A percentile compares a stretch with the other conserved stretches of the same genome.
Conservation (phyloP, 2,888 invertebrate genomes). For the Dolichopus griseipennis region DNA sequence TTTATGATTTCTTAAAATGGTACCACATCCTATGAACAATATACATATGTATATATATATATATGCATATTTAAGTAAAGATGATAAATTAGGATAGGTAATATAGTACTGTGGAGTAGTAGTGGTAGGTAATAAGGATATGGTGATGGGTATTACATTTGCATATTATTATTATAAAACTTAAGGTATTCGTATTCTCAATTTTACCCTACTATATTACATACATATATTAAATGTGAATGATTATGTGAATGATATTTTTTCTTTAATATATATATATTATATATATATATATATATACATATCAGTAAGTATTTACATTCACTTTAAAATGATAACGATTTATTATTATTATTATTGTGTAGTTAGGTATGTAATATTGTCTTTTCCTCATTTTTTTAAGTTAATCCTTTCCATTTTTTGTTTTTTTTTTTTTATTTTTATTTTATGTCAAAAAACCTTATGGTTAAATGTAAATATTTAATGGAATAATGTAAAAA, state of each 20-base stretch:
- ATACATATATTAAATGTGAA: no score
- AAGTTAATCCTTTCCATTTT: no score
- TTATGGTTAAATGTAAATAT: not conserved
- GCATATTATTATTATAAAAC: not conserved
- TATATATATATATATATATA: not conserved
- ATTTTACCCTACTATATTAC: no score
- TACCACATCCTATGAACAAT: not conserved
- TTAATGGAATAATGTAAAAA: not conserved
- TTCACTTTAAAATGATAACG: not conserved
- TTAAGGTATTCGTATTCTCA: no score
- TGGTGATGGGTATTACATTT: not conserved
- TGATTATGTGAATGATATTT: no score
- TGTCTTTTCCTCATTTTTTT: no score
- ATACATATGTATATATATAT: no score
- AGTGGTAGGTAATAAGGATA: not conserved
- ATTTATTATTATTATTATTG: not conserved
- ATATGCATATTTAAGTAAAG: no score
- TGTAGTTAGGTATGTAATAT: no score
- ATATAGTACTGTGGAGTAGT: no score
- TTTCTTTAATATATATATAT: not conserved
- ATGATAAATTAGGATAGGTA: slow-evolving; percentile 3
- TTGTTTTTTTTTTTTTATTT: no score
- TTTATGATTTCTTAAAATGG: not conserved
- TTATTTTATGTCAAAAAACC: no score
- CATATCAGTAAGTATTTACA: not conserved